Percentiles rank a stretch among this genome's conserved stretches.
Evolutionary conservation across 2,888 invertebrate species (phyloP).

Genomic region (Neelides folsomi): DNA sequence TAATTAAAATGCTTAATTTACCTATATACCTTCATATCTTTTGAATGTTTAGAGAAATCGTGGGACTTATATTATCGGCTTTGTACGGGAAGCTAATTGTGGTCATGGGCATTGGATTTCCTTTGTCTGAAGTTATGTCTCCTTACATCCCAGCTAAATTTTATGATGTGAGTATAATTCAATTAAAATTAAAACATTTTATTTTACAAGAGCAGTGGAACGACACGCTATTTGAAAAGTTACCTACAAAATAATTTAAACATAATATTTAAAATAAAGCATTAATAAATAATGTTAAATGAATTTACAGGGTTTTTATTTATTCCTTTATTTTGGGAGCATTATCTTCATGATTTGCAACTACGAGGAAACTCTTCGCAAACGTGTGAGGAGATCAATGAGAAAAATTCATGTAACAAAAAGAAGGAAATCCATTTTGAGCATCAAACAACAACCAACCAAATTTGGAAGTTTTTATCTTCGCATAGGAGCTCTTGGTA

Average conservation of each 20-base stretch:
- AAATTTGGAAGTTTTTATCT: conserved; percentile 31
- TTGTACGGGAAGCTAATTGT: conserved; percentile 85
- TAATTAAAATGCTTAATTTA: no score
- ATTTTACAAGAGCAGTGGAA: no score
- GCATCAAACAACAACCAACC: conserved; percentile 1
- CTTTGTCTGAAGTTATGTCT: conserved; percentile 90
- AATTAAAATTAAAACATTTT: no score
- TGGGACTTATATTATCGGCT: conserved; percentile 79
- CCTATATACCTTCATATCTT: no score
- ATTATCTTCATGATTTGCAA: conserved; percentile 72
- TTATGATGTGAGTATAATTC: conserved; percentile 58
- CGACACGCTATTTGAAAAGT: no score
- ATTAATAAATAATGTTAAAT: conserved; percentile 23
- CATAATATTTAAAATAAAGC: not conserved
- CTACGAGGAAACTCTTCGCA: conserved; percentile 62
- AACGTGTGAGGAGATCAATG: conserved; percentile 34
- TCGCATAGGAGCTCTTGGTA: conserved; percentile 28
- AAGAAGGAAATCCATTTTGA: not conserved
- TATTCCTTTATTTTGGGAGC: conserved; percentile 73
- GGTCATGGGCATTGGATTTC: conserved; percentile 88
- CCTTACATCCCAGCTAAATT: conserved; percentile 85
- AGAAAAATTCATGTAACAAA: not conserved
- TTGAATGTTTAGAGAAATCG: conserved; percentile 53
- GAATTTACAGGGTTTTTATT: conserved; percentile 61
- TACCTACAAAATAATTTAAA: no score